Evolutionary conservation across 2,797 vertebrate species (phyloP).

Genomic region (Syngnathus rostellatus): DNA sequence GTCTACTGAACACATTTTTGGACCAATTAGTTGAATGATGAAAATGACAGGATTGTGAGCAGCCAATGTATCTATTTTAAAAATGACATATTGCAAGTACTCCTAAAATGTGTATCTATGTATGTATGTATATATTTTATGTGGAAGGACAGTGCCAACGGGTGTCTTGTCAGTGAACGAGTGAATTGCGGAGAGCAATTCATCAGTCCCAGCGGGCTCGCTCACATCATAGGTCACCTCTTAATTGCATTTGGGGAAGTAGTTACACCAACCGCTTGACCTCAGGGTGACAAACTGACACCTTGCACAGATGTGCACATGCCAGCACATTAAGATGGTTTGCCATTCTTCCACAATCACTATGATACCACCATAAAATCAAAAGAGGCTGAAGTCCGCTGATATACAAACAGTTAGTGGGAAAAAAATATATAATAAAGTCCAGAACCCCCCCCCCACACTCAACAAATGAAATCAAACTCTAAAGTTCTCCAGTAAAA

Average conservation of each 20-base stretch:
- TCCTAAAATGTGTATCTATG: no score
- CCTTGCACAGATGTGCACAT: constrained; percentile 15
- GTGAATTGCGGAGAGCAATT: constrained; percentile 31
- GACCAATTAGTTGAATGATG: not conserved
- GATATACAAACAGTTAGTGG: not conserved
- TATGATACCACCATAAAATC: not conserved
- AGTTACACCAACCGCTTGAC: constrained; percentile 50
- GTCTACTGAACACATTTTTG: not conserved
- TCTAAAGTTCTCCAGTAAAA: not conserved
- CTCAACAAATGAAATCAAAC: not conserved
- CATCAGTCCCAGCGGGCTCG: constrained; percentile 39
- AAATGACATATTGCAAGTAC: no score
- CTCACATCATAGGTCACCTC: constrained; percentile 42
- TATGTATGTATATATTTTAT: no score
- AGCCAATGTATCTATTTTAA: not conserved
- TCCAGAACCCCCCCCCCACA: no score
- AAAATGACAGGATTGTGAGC: not conserved
- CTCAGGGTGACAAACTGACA: constrained; percentile 48
- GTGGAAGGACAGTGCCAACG: not conserved
- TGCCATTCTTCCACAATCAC: not conserved
- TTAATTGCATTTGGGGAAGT: constrained; percentile 62
- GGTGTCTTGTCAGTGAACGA: not conserved
- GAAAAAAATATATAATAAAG: no score
- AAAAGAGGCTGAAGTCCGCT: not conserved
- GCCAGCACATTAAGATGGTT: constrained; percentile 2